These are phyloP conservation scores for Atrina japonica DNA, from an alignment of 2,888 invertebrate species.

Conservation along the genomic window DNA sequence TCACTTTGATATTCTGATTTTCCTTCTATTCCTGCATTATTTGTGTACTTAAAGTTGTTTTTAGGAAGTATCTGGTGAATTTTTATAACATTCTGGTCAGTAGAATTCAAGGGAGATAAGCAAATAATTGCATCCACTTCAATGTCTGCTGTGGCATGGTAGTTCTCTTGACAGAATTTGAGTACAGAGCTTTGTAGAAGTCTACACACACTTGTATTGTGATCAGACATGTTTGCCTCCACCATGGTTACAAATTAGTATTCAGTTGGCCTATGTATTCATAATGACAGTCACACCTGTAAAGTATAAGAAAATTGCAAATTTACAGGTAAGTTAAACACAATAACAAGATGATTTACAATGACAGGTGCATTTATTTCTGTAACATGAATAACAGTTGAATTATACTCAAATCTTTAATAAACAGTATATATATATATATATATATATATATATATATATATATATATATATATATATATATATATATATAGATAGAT, in stretches of 20 bases:
- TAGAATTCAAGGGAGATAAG: conserved; percentile 20
- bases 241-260: neutral
- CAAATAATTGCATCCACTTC: conserved; percentile 37
- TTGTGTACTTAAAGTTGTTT: neutral
- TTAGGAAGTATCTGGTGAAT: conserved; percentile 32
- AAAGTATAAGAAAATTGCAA: no score
- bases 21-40: neutral
- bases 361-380: no score
- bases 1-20: neutral
- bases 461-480: no score
- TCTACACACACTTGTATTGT: conserved; percentile 21
- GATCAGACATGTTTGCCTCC: conserved; percentile 14
- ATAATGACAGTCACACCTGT: no score
- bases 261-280: no score
- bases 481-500: no score
- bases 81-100: conserved; percentile 28
- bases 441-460: no score
- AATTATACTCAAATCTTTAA: no score
- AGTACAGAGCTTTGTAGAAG: conserved; percentile 19
- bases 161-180: conserved; percentile 29
- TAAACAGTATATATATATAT: no score
- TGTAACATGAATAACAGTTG: no score
- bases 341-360: no score
- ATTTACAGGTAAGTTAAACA: no score
- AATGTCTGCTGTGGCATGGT: conserved; percentile 20